These are phyloP conservation scores for Lithophane socia DNA, from an alignment of 2,888 invertebrate genomes.

Conservation along the genomic window DNA sequence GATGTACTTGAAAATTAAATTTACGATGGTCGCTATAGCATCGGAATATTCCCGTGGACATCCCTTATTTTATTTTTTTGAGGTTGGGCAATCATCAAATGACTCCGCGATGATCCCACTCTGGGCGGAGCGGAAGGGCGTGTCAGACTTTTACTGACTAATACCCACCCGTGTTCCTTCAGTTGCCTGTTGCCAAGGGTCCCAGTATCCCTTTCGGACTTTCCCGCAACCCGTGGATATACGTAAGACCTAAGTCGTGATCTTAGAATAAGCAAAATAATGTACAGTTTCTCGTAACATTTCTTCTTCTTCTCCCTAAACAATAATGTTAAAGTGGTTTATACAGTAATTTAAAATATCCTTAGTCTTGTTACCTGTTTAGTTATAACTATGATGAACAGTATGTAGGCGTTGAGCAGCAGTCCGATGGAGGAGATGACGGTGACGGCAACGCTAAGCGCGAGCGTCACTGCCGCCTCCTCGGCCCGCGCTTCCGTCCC, in stretches of 20 bases:
- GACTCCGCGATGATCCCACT: too few relatives aligned
- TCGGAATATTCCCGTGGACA: neutral
- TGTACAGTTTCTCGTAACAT: too few relatives aligned
- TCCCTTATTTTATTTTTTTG: too few relatives aligned
- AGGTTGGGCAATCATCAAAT: too few relatives aligned
- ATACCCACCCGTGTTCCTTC: too few relatives aligned
- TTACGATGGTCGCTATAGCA: neutral
- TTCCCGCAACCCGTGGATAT: too few relatives aligned
- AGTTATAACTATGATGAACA: constrained; percentile 93
- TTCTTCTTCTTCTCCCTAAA: neutral
- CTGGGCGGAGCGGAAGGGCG: too few relatives aligned
- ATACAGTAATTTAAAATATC: neutral
- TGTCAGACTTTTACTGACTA: too few relatives aligned
- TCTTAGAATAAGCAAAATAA: too few relatives aligned
- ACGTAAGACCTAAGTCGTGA: neutral
- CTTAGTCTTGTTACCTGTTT: constrained; percentile 90
- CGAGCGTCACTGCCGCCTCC: constrained; percentile 92
- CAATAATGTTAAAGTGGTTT: too few relatives aligned
- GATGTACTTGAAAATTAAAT: neutral
- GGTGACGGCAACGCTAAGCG: constrained; percentile 92
- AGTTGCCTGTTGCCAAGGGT: too few relatives aligned
- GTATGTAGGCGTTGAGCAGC: constrained; percentile 93
- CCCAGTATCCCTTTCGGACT: too few relatives aligned
- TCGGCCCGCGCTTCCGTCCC: constrained; percentile 85
- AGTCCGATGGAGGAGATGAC: constrained; percentile 93